Evolutionary conservation across 2,797 vertebrate species (phyloP), one percentile per base, ranked within the genome.

Genomic region (Diceros bicornis): DNA sequence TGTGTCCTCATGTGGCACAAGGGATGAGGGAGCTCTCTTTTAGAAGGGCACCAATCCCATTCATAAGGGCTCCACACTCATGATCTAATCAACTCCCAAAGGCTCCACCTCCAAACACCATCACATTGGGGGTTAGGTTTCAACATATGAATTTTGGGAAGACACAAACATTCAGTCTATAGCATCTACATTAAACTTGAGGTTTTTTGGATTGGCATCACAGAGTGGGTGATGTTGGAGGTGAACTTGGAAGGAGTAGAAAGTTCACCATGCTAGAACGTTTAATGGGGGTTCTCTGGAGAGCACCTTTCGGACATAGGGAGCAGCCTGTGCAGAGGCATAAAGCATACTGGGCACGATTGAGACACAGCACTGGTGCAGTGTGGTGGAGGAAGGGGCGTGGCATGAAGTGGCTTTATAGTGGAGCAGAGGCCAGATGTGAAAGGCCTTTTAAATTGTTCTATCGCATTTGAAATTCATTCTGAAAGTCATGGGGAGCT

Each of bases 341-440:
- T 4, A 12, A 34, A 32, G 55, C 1, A 0, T 32, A 21, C 1
- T 2, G 18, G 69, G 13, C 61, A 89, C n/a, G 64, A 55, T 0
- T 34, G 69, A 47, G 47, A 17, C 20, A 1, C 4, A 5, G 41
- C 1, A 0, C 18, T 21, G 21, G 3, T 0, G 74, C 17, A 1
- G 4, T 5, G 37, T n/a, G 34, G n/a, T 61, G 71, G 89, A 41
- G 37, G 13, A 41, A 44, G 79, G 79, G 1, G 6, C 11, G 0
- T 18, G 55, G 4, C 4, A 0, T 20, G 59, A 29, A 86, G 50
- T 62, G 21, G n/a, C 29, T 69, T 47, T 7, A 12, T 37, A 37
- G 37, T 37, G 17, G 59, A 93, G 29, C 34, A 41, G 62, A 92
- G 32, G 27, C 52, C 82, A 75, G 44, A 47, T 6, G 8, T 47